phyloP scores from a whole-genome alignment of 2,797 vertebrate genomes.

The Schizopygopsis malacanthus region DNA sequence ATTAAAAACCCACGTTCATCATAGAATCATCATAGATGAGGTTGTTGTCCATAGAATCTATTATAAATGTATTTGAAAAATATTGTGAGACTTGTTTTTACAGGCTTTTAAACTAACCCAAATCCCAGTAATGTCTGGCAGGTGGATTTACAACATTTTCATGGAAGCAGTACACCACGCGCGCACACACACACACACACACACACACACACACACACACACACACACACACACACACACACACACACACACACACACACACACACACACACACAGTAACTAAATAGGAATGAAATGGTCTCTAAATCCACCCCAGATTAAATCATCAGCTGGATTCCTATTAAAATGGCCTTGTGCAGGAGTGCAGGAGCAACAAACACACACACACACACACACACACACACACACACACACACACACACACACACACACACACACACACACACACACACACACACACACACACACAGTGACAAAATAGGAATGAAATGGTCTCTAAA shows the following conservation, averaged over 20 bases:
- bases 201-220: conserved; percentile 2
- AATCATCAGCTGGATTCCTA: conserved; percentile 51
- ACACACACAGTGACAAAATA: conserved; percentile 57
- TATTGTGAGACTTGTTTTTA: background rate
- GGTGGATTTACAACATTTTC: conserved; percentile 23
- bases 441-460: conserved; percentile 13
- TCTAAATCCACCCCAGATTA: conserved; percentile 62
- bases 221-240: conserved; percentile 1
- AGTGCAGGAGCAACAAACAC: background rate
- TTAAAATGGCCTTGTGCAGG: conserved; percentile 26
- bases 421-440: conserved; percentile 7
- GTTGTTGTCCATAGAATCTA: background rate
- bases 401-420: background rate
- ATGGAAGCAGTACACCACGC: background rate
- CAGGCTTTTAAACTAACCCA: conserved; percentile 18
- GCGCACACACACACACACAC: background rate
- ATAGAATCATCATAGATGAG: background rate
- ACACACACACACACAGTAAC: background rate
- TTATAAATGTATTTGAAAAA: background rate
- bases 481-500: conserved; percentile 60
- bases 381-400: conserved; percentile 2
- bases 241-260: background rate
- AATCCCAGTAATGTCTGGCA: conserved; percentile 18
- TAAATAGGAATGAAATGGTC: conserved; percentile 61
- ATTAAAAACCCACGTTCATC: background rate